Evolutionary conservation across 1,140 invertebrate genomes (phyloP), one percentile per base, ranked within the genome.

Genomic region (Philopotamus ludificatus): DNA sequence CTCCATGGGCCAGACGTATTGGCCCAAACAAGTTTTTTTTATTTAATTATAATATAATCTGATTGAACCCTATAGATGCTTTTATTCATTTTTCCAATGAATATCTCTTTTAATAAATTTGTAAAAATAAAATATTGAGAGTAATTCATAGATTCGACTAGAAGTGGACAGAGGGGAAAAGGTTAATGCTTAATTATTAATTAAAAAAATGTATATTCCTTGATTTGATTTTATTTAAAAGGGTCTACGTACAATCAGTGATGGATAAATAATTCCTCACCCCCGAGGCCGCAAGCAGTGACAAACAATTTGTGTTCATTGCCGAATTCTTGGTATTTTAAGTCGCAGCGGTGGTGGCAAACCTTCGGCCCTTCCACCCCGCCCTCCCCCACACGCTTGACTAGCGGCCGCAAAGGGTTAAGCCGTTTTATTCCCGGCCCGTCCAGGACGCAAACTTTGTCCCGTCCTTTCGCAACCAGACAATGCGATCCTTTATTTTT

Each of bases 341-440:
- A 47, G 44, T 47, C 44, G 44, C 10, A 12, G 44, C 4, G 44
- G 44, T 26, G 8, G 26, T 18, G 53, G 10, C 50, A 23, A 21
- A 21, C 9, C 50, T 16, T 4, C 50, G 20, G 16, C 9, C 18
- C 10, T 22, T 16, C 4, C 45, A 10, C 16, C 3, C 3, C 42
- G 3, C 42, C 21, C 15, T n/a, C 23, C 59, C 22, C 59, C 2
- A 2, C 1, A 25, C 12, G 42, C 41, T 15, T 15, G 20, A 23
- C 50, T 23, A 12, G 22, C 50, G 50, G 50, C 45, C 60, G 47
- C 60, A 53, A 62, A 62, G 60, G 60, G 60, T 62, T 62, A 62
- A 62, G 60, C 60, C 60, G 60, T 62, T 51, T 47, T 53, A 53
- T 62, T 62, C 60, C 25, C 41, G 25, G 10, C 25, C 47, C 57